phyloP scores from a whole-genome alignment of 2,888 invertebrate species.

The Thalpophila matura region DNA sequence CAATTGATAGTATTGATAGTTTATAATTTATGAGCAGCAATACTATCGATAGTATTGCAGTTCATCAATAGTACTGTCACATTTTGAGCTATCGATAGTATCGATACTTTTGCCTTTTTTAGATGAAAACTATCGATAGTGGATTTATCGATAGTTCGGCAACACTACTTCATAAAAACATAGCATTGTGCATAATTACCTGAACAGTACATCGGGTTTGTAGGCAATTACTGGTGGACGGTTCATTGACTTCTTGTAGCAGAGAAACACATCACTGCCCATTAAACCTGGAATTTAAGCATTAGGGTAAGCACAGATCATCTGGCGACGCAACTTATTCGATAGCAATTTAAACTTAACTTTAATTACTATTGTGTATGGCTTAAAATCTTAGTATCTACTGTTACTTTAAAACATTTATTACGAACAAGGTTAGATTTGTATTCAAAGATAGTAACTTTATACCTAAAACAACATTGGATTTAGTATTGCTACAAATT shows the following conservation, averaged over 20 bases:
- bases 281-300: conserved; percentile 91
- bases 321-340: background rate
- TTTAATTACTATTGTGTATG: rapidly evolving
- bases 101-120: too few relatives aligned
- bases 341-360: background rate
- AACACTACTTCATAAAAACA: background rate
- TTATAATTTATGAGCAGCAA: too few relatives aligned
- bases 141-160: too few relatives aligned
- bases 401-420: background rate
- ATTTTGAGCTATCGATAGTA: too few relatives aligned
- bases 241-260: conserved; percentile 99
- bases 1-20: too few relatives aligned
- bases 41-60: too few relatives aligned
- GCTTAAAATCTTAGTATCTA: background rate
- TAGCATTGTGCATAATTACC: conserved; percentile 69
- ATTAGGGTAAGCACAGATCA: conserved; percentile 3
- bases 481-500: conserved; percentile 22
- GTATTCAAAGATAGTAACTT: conserved; percentile 5
- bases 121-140: too few relatives aligned
- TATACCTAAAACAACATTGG: conserved; percentile 16
- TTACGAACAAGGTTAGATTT: conserved; percentile 9
- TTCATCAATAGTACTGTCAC: too few relatives aligned
- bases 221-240: conserved; percentile 98
- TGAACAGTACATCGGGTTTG: conserved; percentile 95
- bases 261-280: conserved; percentile 99